Percentiles rank a stretch among this genome's conserved stretches.
Conservation (phyloP, 2,797 vertebrate species). For the Sebastes steindachneri region DNA sequence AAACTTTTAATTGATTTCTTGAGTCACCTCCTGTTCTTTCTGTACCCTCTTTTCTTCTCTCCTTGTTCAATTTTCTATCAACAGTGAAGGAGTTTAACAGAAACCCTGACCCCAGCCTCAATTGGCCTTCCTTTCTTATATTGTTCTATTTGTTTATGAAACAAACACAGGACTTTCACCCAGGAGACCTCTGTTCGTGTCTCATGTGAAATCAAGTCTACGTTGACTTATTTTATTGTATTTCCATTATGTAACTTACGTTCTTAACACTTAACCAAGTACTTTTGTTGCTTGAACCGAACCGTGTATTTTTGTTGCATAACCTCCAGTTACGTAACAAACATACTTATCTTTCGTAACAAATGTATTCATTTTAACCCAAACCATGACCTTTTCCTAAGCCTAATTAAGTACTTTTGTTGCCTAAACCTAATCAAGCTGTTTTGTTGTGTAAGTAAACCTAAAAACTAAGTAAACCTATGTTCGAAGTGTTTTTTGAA, state of each 20-base stretch:
- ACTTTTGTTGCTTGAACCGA: background rate
- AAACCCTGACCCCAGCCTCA: slow-evolving; percentile 13
- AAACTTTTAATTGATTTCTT: slow-evolving; percentile 63
- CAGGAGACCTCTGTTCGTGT: background rate
- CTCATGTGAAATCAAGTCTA: too few species aligned
- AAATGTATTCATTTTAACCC: too few species aligned
- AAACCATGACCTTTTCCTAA: background rate
- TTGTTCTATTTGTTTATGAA: background rate
- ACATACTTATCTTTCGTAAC: too few species aligned
- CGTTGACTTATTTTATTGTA: background rate
- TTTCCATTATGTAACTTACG: too few species aligned
- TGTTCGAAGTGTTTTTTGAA: too few species aligned
- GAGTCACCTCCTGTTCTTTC: slow-evolving; percentile 33
- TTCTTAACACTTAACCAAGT: background rate
- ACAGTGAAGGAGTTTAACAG: slow-evolving; percentile 9
- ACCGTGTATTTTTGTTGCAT: background rate
- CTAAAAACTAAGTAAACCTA: too few species aligned
- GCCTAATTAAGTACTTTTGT: background rate
- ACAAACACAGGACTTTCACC: background rate
- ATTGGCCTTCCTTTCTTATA: background rate
- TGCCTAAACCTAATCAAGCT: background rate
- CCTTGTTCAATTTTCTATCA: slow-evolving; percentile 34
- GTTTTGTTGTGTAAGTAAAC: too few species aligned
- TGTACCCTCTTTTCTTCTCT: slow-evolving; percentile 32
- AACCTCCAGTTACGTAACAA: too few species aligned